phyloP scores from a whole-genome alignment of 2,113 vertebrate species.

The Bufo bufo region DNA sequence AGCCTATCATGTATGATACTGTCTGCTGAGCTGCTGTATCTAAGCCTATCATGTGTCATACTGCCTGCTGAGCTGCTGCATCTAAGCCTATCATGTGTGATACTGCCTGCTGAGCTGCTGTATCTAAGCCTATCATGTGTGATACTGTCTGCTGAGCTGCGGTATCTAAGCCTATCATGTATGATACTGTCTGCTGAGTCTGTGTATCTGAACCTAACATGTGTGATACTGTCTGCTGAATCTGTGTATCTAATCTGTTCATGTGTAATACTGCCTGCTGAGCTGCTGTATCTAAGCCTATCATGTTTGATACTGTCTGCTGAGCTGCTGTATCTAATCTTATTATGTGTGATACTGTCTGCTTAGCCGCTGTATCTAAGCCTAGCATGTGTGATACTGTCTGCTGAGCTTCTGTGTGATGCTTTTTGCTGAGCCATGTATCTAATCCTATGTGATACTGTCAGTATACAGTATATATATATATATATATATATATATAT shows the following conservation, averaged over 20 bases:
- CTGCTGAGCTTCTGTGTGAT: background rate
- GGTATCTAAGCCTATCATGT: background rate
- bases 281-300: background rate
- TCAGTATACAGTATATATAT: background rate
- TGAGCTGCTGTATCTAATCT: too few species aligned
- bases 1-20: too few species aligned
- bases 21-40: background rate
- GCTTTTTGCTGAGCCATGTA: too few species aligned
- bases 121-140: background rate
- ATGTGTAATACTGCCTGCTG: background rate
- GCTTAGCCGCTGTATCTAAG: background rate
- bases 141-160: background rate
- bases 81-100: too few species aligned
- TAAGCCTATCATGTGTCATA: background rate
- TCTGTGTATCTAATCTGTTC: background rate
- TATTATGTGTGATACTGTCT: background rate
- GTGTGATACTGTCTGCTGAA: background rate
- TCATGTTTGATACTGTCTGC: too few species aligned
- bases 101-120: too few species aligned
- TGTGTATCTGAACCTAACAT: too few species aligned
- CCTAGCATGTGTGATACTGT: too few species aligned
- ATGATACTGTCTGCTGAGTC: background rate
- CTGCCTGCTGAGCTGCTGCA: background rate
- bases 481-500: too few species aligned
- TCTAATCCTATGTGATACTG: background rate